Percentiles rank a stretch among this genome's conserved stretches.
Evolutionary conservation across 2,888 invertebrate genomes (phyloP).

Genomic region (Patella caerulea): DNA sequence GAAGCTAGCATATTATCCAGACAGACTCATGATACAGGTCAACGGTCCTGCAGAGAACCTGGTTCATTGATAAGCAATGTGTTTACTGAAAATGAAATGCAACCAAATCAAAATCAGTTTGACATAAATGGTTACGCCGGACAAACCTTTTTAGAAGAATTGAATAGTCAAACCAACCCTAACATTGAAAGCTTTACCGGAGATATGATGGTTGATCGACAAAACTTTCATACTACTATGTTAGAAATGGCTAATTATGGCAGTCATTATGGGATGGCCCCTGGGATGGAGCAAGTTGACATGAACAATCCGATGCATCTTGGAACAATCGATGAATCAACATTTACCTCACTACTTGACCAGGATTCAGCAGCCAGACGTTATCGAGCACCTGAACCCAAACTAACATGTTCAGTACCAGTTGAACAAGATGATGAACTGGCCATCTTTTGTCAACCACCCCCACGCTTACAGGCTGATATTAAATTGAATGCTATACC

Average conservation of each 20-base stretch:
- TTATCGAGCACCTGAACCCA: constrained; percentile 32
- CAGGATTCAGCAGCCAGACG: constrained; percentile 17
- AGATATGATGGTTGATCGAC: not conserved
- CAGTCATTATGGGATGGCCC: not conserved
- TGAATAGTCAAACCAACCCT: constrained; percentile 30
- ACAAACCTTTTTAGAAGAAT: constrained; percentile 42
- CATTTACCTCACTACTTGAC: constrained; percentile 54
- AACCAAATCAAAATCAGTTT: constrained; percentile 24
- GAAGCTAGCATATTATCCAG: not conserved
- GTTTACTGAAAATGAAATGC: constrained; percentile 13
- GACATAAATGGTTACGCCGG: constrained; percentile 30
- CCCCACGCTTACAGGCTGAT: constrained; percentile 24
- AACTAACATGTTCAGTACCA: constrained; percentile 35
- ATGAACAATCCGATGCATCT: constrained; percentile 6
- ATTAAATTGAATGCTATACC: not conserved
- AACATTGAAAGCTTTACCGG: not conserved
- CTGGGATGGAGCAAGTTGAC: constrained; percentile 9
- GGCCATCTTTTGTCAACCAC: constrained; percentile 52
- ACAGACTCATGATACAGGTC: constrained; percentile 5
- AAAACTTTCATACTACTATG: not conserved
- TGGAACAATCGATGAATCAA: constrained; percentile 54
- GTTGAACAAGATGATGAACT: constrained; percentile 64
- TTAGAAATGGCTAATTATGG: not conserved
- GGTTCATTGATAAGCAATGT: constrained; percentile 13
- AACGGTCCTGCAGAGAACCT: constrained; percentile 15